phyloP scores from a whole-genome alignment of 2,888 invertebrate species.

The Brachylomia viminalis region DNA sequence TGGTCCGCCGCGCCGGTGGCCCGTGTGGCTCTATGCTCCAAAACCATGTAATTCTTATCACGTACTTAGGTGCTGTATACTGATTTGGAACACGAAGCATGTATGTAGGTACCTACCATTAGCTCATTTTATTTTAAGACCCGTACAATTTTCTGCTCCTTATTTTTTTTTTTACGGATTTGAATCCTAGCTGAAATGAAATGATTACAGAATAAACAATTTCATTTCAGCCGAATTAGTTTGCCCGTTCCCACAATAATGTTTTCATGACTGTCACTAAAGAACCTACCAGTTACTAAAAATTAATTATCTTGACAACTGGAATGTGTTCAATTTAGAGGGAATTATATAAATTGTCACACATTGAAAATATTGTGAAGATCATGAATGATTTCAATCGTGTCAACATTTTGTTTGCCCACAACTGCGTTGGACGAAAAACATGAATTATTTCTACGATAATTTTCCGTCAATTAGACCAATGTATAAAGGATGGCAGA shows the following conservation, averaged over 20 bases:
- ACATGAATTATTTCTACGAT: conserved; percentile 40
- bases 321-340: background rate
- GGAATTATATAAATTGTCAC: background rate
- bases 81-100: background rate
- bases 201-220: no score
- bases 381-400: background rate
- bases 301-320: background rate
- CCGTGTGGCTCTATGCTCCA: no score
- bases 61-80: background rate
- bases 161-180: background rate
- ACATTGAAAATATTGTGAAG: background rate
- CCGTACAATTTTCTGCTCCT: background rate
- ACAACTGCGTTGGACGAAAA: conserved; percentile 9
- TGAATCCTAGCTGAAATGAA: background rate
- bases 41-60: background rate
- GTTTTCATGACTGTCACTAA: background rate
- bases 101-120: background rate
- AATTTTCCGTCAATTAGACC: conserved; percentile 57
- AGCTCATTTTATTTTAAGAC: background rate
- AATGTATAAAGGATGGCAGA: conserved; percentile 23
- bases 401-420: background rate
- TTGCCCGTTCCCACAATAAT: background rate
- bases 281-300: background rate
- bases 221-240: background rate
- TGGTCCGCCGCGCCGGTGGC: no score